phyloP scores from a whole-genome alignment of 2,888 invertebrate species.

The Agrotis ipsilon region DNA sequence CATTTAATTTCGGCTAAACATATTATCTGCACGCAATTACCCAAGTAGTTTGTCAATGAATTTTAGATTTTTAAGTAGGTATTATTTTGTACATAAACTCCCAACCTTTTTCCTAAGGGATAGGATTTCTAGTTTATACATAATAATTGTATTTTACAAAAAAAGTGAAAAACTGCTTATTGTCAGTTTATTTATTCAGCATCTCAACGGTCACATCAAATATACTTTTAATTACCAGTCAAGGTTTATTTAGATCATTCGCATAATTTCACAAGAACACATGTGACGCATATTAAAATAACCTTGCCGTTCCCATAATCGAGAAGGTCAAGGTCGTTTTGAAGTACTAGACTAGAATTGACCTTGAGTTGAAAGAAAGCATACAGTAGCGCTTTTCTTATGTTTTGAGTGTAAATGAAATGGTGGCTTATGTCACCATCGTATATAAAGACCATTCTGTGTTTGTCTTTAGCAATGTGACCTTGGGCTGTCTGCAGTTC shows the following conservation, averaged over 20 bases:
- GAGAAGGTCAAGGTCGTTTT: constrained; percentile 40
- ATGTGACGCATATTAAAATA: constrained; percentile 37
- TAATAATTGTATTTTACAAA: neutral
- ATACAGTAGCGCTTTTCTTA: neutral
- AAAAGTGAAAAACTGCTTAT: neutral
- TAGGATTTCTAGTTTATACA: too few species aligned
- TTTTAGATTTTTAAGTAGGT: too few species aligned
- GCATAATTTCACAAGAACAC: constrained; percentile 54
- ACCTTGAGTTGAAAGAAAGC: neutral
- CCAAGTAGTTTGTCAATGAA: too few species aligned
- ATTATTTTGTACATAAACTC: too few species aligned
- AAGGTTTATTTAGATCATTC: constrained; percentile 46
- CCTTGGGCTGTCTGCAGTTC: neutral
- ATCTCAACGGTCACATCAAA: constrained; percentile 10
- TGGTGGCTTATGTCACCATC: neutral
- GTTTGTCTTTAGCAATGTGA: neutral
- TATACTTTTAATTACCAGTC: constrained; percentile 33
- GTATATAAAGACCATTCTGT: neutral
- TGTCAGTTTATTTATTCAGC: neutral
- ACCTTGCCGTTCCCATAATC: constrained; percentile 50
- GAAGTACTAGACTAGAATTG: constrained; percentile 1
- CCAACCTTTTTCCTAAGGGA: too few species aligned
- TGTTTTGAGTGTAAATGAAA: neutral
- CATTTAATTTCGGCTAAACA: too few species aligned
- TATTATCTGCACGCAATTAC: too few species aligned